A percentile compares a stretch with the other conserved stretches of the same genome.
These are phyloP conservation scores for Bucorvus abyssinicus DNA, from an alignment of 2,797 vertebrate genomes.

Conservation along the genomic window DNA sequence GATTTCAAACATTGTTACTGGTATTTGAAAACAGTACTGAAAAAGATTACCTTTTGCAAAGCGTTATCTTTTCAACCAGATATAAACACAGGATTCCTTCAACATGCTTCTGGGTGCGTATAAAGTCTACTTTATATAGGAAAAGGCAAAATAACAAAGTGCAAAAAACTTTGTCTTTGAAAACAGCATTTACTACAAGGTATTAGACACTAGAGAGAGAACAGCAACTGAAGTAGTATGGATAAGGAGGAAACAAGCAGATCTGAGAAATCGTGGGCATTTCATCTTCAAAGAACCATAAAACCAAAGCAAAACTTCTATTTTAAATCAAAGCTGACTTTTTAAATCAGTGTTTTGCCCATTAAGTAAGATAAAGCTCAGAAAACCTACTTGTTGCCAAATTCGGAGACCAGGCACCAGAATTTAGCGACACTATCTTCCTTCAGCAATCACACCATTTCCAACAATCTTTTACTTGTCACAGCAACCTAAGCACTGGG, in stretches of 20 bases:
- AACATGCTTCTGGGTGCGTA: neutral
- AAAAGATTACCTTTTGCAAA: neutral
- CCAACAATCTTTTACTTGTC: neutral
- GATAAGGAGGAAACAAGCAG: neutral
- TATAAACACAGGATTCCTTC: neutral
- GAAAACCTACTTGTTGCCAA: neutral
- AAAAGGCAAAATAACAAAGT: neutral
- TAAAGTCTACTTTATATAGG: neutral
- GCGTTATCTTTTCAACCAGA: neutral
- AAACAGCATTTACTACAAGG: neutral
- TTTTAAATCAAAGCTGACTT: constrained; percentile 14
- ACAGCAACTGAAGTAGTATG: neutral
- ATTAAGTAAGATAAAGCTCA: neutral
- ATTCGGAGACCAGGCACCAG: neutral
- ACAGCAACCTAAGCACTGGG: neutral
- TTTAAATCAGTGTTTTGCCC: neutral
- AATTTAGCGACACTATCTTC: neutral
- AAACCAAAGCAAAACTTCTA: constrained; percentile 1
- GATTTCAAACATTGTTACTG: neutral
- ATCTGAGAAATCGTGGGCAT: neutral
- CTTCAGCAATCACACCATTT: neutral
- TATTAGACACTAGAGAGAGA: neutral
- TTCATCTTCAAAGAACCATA: constrained; percentile 28
- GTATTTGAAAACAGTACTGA: neutral
- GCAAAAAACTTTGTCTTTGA: neutral